Conservation (phyloP, 92 coral and sea anemone genomes). For the Porites cylindrica region DNA sequence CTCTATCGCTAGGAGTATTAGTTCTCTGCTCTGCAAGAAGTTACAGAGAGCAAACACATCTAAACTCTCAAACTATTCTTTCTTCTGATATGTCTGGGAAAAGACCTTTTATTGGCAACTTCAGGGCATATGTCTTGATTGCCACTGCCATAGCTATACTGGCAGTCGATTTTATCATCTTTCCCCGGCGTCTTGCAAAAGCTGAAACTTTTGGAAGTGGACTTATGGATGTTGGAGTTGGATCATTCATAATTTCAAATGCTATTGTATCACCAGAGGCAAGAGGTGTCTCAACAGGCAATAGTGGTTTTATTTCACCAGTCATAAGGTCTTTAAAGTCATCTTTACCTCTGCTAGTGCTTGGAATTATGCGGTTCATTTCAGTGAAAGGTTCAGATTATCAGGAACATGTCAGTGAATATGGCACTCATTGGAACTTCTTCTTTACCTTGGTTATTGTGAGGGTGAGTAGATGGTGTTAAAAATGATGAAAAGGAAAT, state of each 20-base stretch:
- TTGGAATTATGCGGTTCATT: constrained; percentile 78
- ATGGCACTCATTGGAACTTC: constrained; percentile 98
- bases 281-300: constrained; percentile 43
- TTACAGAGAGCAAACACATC: neutral
- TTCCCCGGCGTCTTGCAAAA: constrained; percentile 94
- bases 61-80: neutral
- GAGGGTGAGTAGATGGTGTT: constrained; percentile 65
- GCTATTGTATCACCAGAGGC: constrained; percentile 95
- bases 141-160: constrained; percentile 93
- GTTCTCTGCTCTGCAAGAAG: neutral
- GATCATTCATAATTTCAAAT: constrained; percentile 93
- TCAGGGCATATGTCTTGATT: constrained; percentile 87
- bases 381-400: constrained; percentile 94
- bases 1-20: constrained; percentile 11
- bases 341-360: constrained; percentile 80
- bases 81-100: constrained; percentile 51
- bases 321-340: constrained; percentile 70
- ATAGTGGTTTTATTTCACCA: constrained; percentile 18
- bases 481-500: neutral
- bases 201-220: constrained; percentile 98
- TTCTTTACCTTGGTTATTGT: constrained; percentile 90
- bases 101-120: constrained; percentile 81
- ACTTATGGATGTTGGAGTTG: constrained; percentile 96
- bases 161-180: constrained; percentile 91
- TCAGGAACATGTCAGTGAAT: constrained; percentile 95